Base-by-base conservation (phyloP, 2,797 vertebrate species). In the Sebastes wilsoni region DNA sequence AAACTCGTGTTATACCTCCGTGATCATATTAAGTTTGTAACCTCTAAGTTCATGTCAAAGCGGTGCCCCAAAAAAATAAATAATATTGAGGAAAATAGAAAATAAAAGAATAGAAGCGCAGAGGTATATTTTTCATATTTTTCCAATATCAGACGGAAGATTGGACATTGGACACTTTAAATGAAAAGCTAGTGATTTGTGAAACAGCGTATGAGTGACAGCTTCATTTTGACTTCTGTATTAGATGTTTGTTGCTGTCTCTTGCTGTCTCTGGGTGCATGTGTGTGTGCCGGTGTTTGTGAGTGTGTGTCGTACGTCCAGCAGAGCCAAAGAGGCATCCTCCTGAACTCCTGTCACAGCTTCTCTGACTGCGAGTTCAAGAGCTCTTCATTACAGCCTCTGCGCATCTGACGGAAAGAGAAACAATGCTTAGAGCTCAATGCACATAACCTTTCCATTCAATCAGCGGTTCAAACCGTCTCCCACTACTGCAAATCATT, bases 151-250 rank as follows among this genome's bases (percentile, higher is more conserved):
- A 67, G 16, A 8, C 2, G 9, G 20, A 66, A 55, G 36, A 80
- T 46, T 81, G 25, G n/a, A 66, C 42, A 82, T 18, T 79, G 65
- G 56, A 75, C 20, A 58, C 72, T 80, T 86, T 95, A 95, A 96
- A 97, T 96, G 95, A 97, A 96, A 97, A 96, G 94, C 92, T 94
- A 91, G 90, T 95, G 95, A 96, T 95, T 96, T 96, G 95, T 95
- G 96, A 91, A 77, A 69, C 62, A 78, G 59, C 88, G 92, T 85
- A 90, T 96, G 95, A 96, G 90, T 96, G 96, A 97, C 96, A 96
- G 96, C 94, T 96, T 97, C 94, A 96, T 97, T 97, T 96, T 95
- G 94, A 96, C 95, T 93, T 90, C 89, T 94, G 90, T 91, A 77
- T 80, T 76, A 55, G 82, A 34, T 46, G 59, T 87, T 85, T 78